Percentiles rank a stretch among this genome's conserved stretches.
Conservation (phyloP, 2,888 invertebrate species). For the Dilophus febrilis region DNA sequence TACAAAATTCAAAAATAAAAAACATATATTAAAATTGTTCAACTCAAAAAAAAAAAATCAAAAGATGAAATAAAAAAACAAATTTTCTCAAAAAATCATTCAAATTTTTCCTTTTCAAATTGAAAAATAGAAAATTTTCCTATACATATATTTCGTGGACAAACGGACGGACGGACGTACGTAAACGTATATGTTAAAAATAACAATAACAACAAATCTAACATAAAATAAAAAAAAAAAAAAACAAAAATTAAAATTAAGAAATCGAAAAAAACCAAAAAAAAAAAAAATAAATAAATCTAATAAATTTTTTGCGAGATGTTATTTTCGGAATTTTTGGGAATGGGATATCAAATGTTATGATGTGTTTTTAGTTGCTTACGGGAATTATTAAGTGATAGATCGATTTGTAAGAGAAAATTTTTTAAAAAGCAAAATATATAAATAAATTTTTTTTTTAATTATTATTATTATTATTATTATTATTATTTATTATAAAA, state of each 20-base stretch:
- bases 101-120: too few relatives aligned
- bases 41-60: too few relatives aligned
- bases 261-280: not conserved
- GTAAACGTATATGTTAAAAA: too few relatives aligned
- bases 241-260: not conserved
- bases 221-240: not conserved
- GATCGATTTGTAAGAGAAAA: not conserved
- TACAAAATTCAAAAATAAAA: too few relatives aligned
- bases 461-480: not conserved
- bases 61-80: too few relatives aligned
- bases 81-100: too few relatives aligned
- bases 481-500: not conserved
- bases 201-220: too few relatives aligned
- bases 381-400: not conserved
- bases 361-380: not conserved
- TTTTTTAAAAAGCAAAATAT: too few relatives aligned
- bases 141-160: too few relatives aligned
- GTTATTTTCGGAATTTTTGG: constrained; percentile 1
- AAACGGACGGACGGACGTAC: too few relatives aligned
- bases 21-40: too few relatives aligned
- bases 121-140: too few relatives aligned
- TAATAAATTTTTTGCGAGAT: not conserved
- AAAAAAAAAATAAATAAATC: not conserved
- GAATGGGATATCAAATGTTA: not conserved
- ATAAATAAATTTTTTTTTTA: not conserved